Base-by-base conservation (phyloP, 2,113 vertebrate species). In the Dicaeum eximium region DNA sequence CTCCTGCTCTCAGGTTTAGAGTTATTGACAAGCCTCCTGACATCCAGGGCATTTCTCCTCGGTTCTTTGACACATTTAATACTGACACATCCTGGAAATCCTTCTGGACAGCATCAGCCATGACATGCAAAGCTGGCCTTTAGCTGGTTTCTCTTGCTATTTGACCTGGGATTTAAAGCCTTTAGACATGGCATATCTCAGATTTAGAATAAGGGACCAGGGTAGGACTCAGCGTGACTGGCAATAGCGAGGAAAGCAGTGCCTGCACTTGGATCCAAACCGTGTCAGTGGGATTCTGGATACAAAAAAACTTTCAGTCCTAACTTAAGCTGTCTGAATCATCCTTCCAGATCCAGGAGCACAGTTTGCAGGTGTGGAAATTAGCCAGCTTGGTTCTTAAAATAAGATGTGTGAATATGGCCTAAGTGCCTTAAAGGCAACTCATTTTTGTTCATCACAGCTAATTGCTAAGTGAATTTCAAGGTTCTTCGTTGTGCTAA, bases 381-480 rank as follows among this genome's bases (percentile, higher is more conserved):
- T 96, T 86, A 96, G 91, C 79, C 82, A 95, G 71, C 74, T 73
- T 92, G 45, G 16, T 88, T 94, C 95, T 92, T 94, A 95, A 97
- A 95, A 95, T 94, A 97, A 92, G 66, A 95, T 96, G 88, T 88
- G 88, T 95, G 93, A 95, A 94, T 94, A 83, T 47, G 95, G 88
- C 71, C 88, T 93, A 90, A 97, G 82, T 93, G 92, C 92, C 92
- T 95, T 95, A 94, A 97, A 92, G 92, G 84, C 92, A 96, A 86
- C 92, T 96, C 84, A 95, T 89, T 92, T 97, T 97, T 96, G 94
- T 97, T 97, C 95, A 95, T 95, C 93, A 81, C 38, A 82, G 90
- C 92, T 97, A 97, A 97, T 96, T 97, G 96, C 95, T 92, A 92
- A 95, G 91, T 95, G 95, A 96, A 96, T 94, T 97, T 97, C 90